Percentiles rank a stretch among this genome's conserved stretches.
These are phyloP conservation scores for Drepana falcataria DNA, from an alignment of 2,888 invertebrate species.

Conservation along the genomic window DNA sequence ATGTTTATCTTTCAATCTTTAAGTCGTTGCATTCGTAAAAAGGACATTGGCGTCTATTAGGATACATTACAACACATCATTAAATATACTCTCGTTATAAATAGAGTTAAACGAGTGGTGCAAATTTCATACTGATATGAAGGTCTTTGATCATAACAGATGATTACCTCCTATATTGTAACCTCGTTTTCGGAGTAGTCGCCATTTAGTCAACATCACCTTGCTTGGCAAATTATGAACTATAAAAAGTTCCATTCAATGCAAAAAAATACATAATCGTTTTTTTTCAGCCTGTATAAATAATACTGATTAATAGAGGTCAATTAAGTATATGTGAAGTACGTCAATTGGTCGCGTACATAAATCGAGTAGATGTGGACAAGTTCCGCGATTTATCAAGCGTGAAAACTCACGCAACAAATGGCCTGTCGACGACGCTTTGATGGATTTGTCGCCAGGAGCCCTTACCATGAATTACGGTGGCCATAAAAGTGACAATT, in stretches of 20 bases:
- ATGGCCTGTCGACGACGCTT: constrained; percentile 71
- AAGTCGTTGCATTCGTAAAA: constrained; percentile 19
- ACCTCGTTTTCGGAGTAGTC: too few relatives aligned
- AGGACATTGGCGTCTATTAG: background rate
- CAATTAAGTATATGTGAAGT: constrained; percentile 52
- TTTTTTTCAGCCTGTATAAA: too few relatives aligned
- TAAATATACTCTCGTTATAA: too few relatives aligned
- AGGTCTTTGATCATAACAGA: too few relatives aligned
- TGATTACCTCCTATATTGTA: too few relatives aligned
- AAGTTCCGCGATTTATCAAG: constrained; percentile 70
- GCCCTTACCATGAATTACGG: constrained; percentile 60
- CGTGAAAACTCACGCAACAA: constrained; percentile 74
- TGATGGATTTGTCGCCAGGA: constrained; percentile 74
- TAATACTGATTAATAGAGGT: constrained; percentile 9
- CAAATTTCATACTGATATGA: too few relatives aligned
- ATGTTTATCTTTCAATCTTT: constrained; percentile 20
- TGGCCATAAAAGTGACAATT: constrained; percentile 48
- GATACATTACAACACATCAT: background rate
- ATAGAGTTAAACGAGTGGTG: too few relatives aligned
- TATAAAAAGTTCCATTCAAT: too few relatives aligned
- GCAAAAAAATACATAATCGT: too few relatives aligned
- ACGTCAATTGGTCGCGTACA: constrained; percentile 49
- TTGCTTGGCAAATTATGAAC: too few relatives aligned
- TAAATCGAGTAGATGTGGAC: constrained; percentile 72
- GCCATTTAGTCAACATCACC: too few relatives aligned